Conservation (phyloP, 2,797 vertebrate genomes). For the Oophaga sylvatica region DNA sequence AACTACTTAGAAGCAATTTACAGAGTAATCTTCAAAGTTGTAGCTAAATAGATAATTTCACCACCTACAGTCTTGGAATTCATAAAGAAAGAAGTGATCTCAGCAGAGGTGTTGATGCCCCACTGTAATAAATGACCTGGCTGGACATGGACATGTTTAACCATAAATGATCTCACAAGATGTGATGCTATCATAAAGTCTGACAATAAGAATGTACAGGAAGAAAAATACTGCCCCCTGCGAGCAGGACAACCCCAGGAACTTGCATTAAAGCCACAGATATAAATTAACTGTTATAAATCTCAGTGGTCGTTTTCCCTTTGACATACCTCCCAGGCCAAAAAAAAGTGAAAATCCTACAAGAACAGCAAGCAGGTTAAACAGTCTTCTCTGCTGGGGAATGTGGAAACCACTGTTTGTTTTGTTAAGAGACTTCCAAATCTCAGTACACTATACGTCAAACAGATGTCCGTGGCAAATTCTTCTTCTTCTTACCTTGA, state of each 20-base stretch:
- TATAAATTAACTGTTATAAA: slow-evolving; percentile 86
- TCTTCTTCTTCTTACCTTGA: slow-evolving; percentile 76
- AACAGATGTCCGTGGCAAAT: slow-evolving; percentile 94
- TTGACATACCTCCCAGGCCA: slow-evolving; percentile 74
- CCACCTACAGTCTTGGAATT: slow-evolving; percentile 73
- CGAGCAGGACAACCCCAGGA: slow-evolving; percentile 74
- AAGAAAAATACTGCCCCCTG: slow-evolving; percentile 81
- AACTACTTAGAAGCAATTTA: slow-evolving; percentile 71
- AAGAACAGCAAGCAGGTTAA: slow-evolving; percentile 69
- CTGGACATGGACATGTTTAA: slow-evolving; percentile 77
- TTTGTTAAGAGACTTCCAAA: slow-evolving; percentile 88
- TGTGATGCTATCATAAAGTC: slow-evolving; percentile 85
- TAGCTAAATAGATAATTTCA: slow-evolving; percentile 86
- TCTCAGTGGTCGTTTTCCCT: slow-evolving; percentile 79
- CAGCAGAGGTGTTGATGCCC: slow-evolving; percentile 80
- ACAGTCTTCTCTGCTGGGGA: slow-evolving; percentile 76
- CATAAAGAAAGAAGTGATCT: slow-evolving; percentile 76
- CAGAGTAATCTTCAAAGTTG: slow-evolving; percentile 75
- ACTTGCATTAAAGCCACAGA: slow-evolving; percentile 71
- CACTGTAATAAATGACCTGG: slow-evolving; percentile 84
- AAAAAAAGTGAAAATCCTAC: slow-evolving; percentile 70
- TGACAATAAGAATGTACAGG: slow-evolving; percentile 83
- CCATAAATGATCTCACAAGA: slow-evolving; percentile 90
- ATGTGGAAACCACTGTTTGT: slow-evolving; percentile 80
- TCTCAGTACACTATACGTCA: slow-evolving; percentile 84